Base-by-base conservation (phyloP, 1,140 invertebrate genomes). In the Radopholus similis region DNA sequence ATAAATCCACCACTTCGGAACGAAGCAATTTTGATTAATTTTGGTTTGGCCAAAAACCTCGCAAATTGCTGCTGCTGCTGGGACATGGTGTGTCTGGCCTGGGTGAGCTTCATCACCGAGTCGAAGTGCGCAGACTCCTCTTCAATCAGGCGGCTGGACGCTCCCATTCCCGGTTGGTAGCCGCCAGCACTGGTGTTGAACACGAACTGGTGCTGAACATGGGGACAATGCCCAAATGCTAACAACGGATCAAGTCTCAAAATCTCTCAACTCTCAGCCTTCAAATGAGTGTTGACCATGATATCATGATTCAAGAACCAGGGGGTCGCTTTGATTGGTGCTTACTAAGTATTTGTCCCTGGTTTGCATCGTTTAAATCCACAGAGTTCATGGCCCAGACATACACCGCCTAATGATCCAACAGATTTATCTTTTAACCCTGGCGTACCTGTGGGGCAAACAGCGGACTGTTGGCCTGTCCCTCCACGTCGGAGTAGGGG, bases 71-170 rank as follows among this genome's bases (percentile, higher is more conserved):
- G n/a, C 13, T 62, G 28, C 32, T n/a, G 49, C 30, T 49, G 5
- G 23, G 40, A 9, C n/a, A 18, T 2, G 13, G 32, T 18, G 30
- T 49, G 40, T 23, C 35, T 44, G 30, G 21, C 58, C 21, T 18
- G 18, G 9, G 40, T 49, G 9, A 34, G 21, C 11, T 51, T 30
- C 58, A 62, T 49, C 13, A 62, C 30, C 32, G 8, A 18, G 34
- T 62, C 58, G 44, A 62, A 62, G n/a, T 21, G 58, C 13, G 58
- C 58, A 4, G 58, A 21, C 30, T 62, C 58, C 18, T 62, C 1
- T 9, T 30, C 57, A n/a, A 51, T 51, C 15, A 51, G 9, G 9
- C n/a, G 9, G 47, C 47, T 51, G 42, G 26, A 51, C n/a, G n/a
- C n/a, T n/a, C n/a, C n/a, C n/a, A n/a, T n/a, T n/a, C n/a, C n/a